Base-by-base conservation (phyloP, 1,140 invertebrate species). In the Diuraphis noxia region DNA sequence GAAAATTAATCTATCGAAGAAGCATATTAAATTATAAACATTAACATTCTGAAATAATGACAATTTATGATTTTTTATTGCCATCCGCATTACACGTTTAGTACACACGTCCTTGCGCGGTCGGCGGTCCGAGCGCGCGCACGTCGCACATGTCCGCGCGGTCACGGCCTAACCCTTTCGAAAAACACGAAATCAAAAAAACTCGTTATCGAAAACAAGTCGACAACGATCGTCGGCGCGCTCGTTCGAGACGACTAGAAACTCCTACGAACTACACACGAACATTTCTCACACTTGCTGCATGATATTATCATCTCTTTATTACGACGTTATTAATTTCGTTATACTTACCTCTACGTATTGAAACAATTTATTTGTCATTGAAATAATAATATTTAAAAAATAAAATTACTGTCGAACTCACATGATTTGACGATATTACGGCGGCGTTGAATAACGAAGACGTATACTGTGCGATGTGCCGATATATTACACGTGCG, bases 111-210 rank as follows among this genome's bases (percentile, higher is more conserved):
- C 56, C 56, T 72, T n/a, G 56, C 56, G 13, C n/a, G 30, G n/a
- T 72, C 56, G 56, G n/a, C 56, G 30, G 56, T 13, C n/a, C 56
- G 13, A n/a, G 30, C 8, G 23, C 56, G 56, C 56, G 56, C 25
- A 30, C 8, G 25, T 30, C 56, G 56, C 30, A 17, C 52, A 56
- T 56, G 46, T 63, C 25, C 30, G 5, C 30, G 56, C 56, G 56
- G 56, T 72, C 56, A 72, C 56, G 56, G 56, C 56, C 56, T 72
- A 72, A 72, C 56, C 56, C 56, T 72, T 72, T 72, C 56, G 56
- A 72, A 72, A 72, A n/a, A n/a, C n/a, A 5, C 10, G 13, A 72
- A 72, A 72, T n/a, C 30, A 17, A 72, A 72, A 63, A 63, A n/a
- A 72, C 46, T 21, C 46, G 21, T 49, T 6, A 5, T 49, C 46